Conservation (phyloP, 2,113 vertebrate species). For the Anolis carolinensis region DNA sequence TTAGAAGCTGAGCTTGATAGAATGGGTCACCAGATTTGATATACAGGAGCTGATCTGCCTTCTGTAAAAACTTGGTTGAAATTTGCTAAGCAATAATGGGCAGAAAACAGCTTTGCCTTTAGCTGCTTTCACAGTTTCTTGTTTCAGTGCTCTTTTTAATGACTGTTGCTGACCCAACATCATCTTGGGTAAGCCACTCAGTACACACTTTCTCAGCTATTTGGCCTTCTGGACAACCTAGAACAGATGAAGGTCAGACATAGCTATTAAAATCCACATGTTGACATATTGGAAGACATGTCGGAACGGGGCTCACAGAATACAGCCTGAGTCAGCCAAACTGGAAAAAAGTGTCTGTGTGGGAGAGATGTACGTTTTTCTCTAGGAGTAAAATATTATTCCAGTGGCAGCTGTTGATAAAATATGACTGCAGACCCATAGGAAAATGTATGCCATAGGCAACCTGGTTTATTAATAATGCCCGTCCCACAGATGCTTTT, state of each 20-base stretch:
- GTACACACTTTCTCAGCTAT: slow-evolving; percentile 4
- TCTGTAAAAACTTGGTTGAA: background rate
- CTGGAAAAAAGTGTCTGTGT: background rate
- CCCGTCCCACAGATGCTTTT: too few relatives aligned
- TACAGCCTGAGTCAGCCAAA: background rate
- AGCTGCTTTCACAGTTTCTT: background rate
- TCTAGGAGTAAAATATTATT: background rate
- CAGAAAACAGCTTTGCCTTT: background rate
- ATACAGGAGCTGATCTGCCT: background rate
- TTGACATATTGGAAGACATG: slow-evolving; percentile 1
- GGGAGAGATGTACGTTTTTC: background rate
- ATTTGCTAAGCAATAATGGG: background rate
- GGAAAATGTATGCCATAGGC: background rate
- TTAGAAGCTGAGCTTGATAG: background rate
- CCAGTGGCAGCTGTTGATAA: background rate
- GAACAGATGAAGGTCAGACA: background rate
- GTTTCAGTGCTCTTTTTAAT: slow-evolving; percentile 8
- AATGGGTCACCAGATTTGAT: background rate
- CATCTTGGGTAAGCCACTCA: slow-evolving; percentile 13
- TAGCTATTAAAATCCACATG: background rate
- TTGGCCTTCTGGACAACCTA: background rate
- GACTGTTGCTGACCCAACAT: slow-evolving; percentile 1
- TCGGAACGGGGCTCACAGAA: background rate
- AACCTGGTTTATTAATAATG: background rate
- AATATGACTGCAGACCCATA: background rate